Percentiles rank a stretch among this genome's conserved stretches.
Evolutionary conservation across 2,888 invertebrate species (phyloP).

Genomic region (Scelioninae gen. 1): DNA sequence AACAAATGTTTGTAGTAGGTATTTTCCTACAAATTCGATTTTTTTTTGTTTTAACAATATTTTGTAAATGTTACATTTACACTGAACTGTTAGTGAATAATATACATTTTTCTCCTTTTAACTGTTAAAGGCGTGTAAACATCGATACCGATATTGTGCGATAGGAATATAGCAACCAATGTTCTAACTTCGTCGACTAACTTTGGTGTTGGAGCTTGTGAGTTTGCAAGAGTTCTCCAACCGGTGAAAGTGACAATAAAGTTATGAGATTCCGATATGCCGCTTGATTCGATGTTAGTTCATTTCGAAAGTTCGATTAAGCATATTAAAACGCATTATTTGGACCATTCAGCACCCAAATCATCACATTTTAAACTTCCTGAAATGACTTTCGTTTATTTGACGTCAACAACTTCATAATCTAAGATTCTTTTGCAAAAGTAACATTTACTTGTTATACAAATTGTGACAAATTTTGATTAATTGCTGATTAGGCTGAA

Average conservation of each 20-base stretch:
- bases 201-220: constrained; percentile 68
- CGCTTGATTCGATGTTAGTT: constrained; percentile 55
- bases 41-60: background rate
- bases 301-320: constrained; percentile 57
- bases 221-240: constrained; percentile 71
- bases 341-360: constrained; percentile 8
- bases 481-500: too few species aligned
- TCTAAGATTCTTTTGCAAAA: too few species aligned
- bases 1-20: too few species aligned
- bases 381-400: too few species aligned
- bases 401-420: too few species aligned
- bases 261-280: constrained; percentile 71
- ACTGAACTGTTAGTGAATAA: background rate
- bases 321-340: constrained; percentile 54
- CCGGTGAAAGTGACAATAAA: constrained; percentile 71
- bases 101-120: constrained; percentile 12
- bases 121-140: constrained; percentile 63
- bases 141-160: constrained; percentile 63
- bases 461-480: too few species aligned
- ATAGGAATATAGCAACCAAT: constrained; percentile 69
- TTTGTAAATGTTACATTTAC: background rate
- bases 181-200: constrained; percentile 70
- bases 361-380: background rate
- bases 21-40: too few species aligned
- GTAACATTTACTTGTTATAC: too few species aligned